Evolutionary conservation across 2,113 vertebrate species (phyloP).

Genomic region (Machaerirhynchus nigripectus): DNA sequence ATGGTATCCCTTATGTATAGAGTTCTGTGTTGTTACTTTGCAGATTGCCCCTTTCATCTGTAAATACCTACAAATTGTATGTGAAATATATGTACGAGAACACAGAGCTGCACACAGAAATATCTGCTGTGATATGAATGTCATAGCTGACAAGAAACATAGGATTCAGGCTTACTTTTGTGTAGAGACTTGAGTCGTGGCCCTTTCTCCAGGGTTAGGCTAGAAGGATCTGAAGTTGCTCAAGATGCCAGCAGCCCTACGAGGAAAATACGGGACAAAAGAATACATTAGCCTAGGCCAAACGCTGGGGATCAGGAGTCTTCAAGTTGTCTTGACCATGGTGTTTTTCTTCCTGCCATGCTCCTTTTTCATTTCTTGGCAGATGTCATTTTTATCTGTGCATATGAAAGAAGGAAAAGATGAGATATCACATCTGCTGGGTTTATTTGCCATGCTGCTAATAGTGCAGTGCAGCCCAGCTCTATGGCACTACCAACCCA

Average conservation of each 20-base stretch:
- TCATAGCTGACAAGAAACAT: not conserved
- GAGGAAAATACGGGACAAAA: not conserved
- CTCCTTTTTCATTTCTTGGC: not conserved
- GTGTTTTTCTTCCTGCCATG: not conserved
- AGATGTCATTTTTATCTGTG: not conserved
- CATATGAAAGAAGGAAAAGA: not conserved
- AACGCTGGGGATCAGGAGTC: not conserved
- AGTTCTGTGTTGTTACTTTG: not conserved
- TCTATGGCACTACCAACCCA: not conserved
- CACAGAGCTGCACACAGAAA: not conserved
- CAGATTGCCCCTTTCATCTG: not conserved
- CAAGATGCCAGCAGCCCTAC: not conserved
- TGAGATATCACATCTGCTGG: not conserved
- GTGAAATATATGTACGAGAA: not conserved
- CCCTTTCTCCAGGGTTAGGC: not conserved
- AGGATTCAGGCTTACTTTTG: not conserved
- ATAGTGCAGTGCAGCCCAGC: not conserved
- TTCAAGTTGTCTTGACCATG: not conserved
- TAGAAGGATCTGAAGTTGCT: not conserved
- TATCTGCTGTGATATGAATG: not conserved
- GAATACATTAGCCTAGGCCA: not conserved
- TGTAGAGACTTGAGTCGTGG: not conserved
- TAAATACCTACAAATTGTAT: not conserved
- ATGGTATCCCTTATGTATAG: not conserved
- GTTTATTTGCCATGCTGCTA: not conserved